These are phyloP conservation scores for Volucella bombylans DNA, from an alignment of 2,888 invertebrate genomes.

Conservation along the genomic window DNA sequence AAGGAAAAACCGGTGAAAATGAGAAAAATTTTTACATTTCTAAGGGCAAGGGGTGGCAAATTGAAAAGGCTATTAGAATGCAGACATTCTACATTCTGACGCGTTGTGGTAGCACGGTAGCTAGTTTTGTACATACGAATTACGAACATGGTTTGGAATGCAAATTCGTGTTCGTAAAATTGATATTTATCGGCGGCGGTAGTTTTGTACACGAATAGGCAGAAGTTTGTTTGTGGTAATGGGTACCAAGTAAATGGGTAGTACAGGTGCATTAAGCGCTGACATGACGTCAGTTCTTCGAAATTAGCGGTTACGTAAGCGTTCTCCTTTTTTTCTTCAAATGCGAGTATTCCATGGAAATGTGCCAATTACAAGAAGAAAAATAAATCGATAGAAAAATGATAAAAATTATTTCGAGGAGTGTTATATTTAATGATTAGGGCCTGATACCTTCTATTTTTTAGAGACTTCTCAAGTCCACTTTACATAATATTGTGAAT, in stretches of 20 bases:
- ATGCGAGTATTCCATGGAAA: neutral
- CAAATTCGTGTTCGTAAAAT: conserved; percentile 47
- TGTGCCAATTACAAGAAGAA: neutral
- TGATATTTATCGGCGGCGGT: conserved; percentile 35
- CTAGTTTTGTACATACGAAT: too few relatives aligned
- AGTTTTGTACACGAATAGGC: conserved; percentile 33
- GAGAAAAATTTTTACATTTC: neutral
- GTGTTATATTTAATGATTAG: too few relatives aligned
- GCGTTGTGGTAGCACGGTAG: neutral
- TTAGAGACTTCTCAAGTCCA: too few relatives aligned
- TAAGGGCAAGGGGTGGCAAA: too few relatives aligned
- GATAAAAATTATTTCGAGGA: too few relatives aligned
- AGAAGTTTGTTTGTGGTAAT: conserved; percentile 45
- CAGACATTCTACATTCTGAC: conserved; percentile 7
- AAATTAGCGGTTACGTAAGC: conserved; percentile 34
- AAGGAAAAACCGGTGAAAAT: neutral
- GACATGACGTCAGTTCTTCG: conserved; percentile 18
- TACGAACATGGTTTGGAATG: neutral
- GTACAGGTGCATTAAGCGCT: conserved; percentile 52
- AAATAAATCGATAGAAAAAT: too few relatives aligned
- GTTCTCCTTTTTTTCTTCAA: neutral
- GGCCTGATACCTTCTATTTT: too few relatives aligned
- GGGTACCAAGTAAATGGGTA: conserved; percentile 37
- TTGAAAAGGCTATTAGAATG: conserved; percentile 1
- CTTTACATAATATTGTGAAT: too few relatives aligned